phyloP scores from a whole-genome alignment of 2,888 invertebrate species.

The Elysia crispata region DNA sequence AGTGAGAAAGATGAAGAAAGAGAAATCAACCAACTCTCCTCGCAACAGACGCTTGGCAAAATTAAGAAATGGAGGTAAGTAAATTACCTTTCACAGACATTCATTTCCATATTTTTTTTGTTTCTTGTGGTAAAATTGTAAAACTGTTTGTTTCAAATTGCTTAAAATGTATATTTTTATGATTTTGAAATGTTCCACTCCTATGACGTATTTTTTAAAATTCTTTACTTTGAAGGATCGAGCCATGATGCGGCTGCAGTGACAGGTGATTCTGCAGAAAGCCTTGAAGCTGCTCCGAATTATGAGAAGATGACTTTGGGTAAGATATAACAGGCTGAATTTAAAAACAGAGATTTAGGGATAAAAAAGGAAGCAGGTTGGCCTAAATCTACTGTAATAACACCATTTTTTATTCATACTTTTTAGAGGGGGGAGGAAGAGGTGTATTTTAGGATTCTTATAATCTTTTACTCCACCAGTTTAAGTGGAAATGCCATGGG shows the following conservation, averaged over 20 bases:
- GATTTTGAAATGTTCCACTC: no score
- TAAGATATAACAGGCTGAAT: no score
- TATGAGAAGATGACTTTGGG: conserved; percentile 69
- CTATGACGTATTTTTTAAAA: not conserved
- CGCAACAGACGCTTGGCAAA: conserved; percentile 61
- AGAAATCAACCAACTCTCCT: conserved; percentile 71
- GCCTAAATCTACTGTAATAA: no score
- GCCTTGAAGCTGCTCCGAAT: conserved; percentile 48
- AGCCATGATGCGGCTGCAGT: conserved; percentile 16
- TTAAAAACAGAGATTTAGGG: no score
- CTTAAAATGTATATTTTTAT: no score
- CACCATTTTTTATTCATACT: no score
- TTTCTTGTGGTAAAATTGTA: not conserved
- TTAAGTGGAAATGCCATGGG: no score
- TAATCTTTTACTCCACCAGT: no score
- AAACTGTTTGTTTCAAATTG: not conserved
- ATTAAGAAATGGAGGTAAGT: conserved; percentile 65
- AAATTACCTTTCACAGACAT: not conserved
- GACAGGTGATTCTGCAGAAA: conserved; percentile 28
- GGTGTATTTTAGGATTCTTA: no score
- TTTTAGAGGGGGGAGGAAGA: no score
- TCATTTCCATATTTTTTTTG: not conserved
- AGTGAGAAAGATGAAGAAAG: conserved; percentile 73
- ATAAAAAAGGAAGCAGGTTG: no score
- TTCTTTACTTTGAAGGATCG: conserved; percentile 23